Evolutionary conservation across 2,888 invertebrate genomes (phyloP), one percentile per base, ranked within the genome.

Genomic region (Caenorhabditis sp.): DNA sequence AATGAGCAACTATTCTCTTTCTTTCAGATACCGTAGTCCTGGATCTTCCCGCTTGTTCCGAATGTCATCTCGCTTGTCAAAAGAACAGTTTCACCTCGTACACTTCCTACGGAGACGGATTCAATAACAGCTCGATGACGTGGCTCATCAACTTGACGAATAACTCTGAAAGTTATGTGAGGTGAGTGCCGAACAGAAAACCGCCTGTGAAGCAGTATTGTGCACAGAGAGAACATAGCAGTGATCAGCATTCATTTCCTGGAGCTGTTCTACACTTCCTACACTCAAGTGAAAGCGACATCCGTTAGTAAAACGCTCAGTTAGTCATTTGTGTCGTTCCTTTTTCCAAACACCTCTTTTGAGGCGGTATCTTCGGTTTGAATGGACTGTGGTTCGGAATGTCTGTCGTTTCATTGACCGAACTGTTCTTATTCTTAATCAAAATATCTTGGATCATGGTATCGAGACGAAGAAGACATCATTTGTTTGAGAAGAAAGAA

Each of bases 91-190:
- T 80, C 70, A 79, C 80, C 39, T 68, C 83, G 0, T 84, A 78
- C 58, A 86, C 84, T 35, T 87, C 86, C 2, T 86, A 86, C 63
- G 79, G 83, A 3, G 62, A 78, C 26, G 86, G 83, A 4, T 86
- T 84, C 79, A 75, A 80, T 17, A 73, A 76, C 11, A 78, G 79
- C 15, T 79, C 83, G 17, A 41, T 83, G 32, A 70, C 45, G 3
- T 85, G 82, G 81, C 43, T 84, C 6, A 43, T 13, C 26, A 55
- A 71, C 3, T 20, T 56, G 11, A 56, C 70, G 24, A 73, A 79
- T 22, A 41, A 61, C n/a, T 63, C 65, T 2, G 68, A 63, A 30
- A 56, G 58, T 2, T 77, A 81, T 58, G 72, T 81, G 6, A 56
- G 50, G 81, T 80, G 11, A 37, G 61, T 7, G 1, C 13, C 9